Evolutionary conservation across 1,140 invertebrate species (phyloP), one percentile per base, ranked within the genome.

Genomic region (Rhagoletis zephyria): DNA sequence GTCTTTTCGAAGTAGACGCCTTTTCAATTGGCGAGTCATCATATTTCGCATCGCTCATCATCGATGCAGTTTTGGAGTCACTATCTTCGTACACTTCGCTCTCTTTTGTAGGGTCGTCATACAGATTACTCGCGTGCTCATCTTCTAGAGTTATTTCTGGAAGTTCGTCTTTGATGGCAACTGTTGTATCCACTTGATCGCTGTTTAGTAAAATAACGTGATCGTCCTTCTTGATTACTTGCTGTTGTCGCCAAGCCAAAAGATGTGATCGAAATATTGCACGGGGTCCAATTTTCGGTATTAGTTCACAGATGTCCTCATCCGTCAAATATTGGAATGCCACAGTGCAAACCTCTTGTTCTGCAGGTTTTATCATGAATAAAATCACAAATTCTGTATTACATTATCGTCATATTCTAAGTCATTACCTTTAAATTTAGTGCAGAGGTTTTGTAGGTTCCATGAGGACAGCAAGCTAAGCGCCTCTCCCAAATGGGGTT

Each of bases 241-340:
- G 74, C 16, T 81, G 42, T 56, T 77, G 40, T 88, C 85, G 87
- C 87, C 89, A 89, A 51, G 87, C 87, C 40, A 87, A 42, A 56
- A 88, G 19, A 42, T 42, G 59, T 10, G 60, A 87, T 14, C 89
- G 88, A 88, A 89, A 89, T 63, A 88, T 88, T 10, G 87, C 63
- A 19, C 87, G 88, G 88, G 87, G 87, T 77, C 87, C 87, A 19
- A 89, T 88, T 88, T 90, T 90, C 40, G 87, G 88, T 77, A 88
- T 88, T 51, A 89, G 86, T 67, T 89, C 87, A 60, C 3, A 16
- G 3, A 88, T 88, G 48, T 89, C 87, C 3, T 14, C 65, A 42
- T 87, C 86, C 30, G 88, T 89, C 16, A 89, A 45, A 59, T 88
- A 86, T 14, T 16, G 56, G 45, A 86, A 65, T n/a, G 86, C 85